phyloP scores from a whole-genome alignment of 2,113 vertebrate genomes.

The Callipepla californica region DNA sequence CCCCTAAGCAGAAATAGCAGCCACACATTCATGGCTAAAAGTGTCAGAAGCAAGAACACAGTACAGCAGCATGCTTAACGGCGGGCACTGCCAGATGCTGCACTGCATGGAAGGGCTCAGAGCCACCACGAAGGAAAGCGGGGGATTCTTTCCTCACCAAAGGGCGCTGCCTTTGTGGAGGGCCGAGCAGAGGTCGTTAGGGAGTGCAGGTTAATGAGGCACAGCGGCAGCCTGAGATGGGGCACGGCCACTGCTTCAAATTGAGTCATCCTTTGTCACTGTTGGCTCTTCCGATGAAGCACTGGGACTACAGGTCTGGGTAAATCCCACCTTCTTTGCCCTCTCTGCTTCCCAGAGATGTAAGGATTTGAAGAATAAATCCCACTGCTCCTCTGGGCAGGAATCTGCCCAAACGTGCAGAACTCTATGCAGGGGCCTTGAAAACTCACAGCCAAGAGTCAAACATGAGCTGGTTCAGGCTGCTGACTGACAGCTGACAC shows the following conservation, averaged over 20 bases:
- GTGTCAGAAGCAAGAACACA: constrained; percentile 41
- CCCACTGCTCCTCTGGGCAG: neutral
- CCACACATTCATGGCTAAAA: constrained; percentile 32
- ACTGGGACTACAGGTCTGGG: neutral
- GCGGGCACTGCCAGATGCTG: constrained; percentile 54
- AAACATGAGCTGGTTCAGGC: constrained; percentile 52
- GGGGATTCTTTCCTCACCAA: neutral
- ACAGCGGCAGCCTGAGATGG: constrained; percentile 18
- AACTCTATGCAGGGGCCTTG: neutral
- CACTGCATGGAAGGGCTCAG: constrained; percentile 23
- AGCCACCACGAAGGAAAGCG: neutral
- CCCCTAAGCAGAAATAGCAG: constrained; percentile 9
- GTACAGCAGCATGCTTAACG: constrained; percentile 31
- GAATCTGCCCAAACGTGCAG: neutral
- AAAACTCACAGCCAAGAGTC: constrained; percentile 38
- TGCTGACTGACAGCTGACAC: constrained; percentile 49
- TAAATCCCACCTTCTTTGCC: neutral
- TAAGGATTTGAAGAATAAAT: neutral
- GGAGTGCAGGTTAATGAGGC: constrained; percentile 46
- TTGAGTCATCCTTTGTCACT: constrained; percentile 1
- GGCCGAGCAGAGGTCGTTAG: neutral
- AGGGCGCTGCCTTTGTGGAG: neutral
- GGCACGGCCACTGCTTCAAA: neutral
- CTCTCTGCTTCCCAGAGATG: neutral
- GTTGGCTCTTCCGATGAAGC: neutral